phyloP scores from a whole-genome alignment of 2,888 invertebrate species.

The Eilema caniola region DNA sequence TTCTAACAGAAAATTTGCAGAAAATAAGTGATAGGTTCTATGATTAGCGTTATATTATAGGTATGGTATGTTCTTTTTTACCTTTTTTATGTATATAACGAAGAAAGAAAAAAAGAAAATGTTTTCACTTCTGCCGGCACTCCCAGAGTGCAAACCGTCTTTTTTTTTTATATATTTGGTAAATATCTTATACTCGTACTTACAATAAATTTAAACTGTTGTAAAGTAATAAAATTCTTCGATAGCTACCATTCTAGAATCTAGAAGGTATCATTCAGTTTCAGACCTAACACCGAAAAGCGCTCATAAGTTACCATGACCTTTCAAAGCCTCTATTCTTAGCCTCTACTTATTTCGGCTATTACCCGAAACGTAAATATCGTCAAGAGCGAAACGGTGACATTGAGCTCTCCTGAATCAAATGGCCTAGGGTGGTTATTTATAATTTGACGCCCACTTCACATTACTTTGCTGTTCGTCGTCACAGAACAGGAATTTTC shows the following conservation, averaged over 20 bases:
- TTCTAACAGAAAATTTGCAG: too few relatives aligned
- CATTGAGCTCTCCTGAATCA: conserved; percentile 78
- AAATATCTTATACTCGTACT: too few relatives aligned
- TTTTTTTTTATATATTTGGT: too few relatives aligned
- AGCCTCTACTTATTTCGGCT: conserved; percentile 26
- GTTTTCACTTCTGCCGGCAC: too few relatives aligned
- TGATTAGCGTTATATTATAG: too few relatives aligned
- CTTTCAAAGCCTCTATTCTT: background rate
- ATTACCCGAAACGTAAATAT: conserved; percentile 61
- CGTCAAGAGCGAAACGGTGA: conserved; percentile 67
- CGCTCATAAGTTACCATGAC: background rate
- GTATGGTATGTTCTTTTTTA: too few relatives aligned
- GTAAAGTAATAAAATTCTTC: background rate
- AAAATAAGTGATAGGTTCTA: too few relatives aligned
- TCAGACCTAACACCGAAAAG: background rate
- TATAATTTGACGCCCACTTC: conserved; percentile 77
- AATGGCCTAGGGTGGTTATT: conserved; percentile 75
- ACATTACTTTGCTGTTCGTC: conserved; percentile 59
- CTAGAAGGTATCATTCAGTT: background rate
- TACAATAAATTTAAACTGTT: background rate
- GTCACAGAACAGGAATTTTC: conserved; percentile 73
- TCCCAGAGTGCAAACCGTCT: too few relatives aligned
- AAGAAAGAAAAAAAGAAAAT: too few relatives aligned
- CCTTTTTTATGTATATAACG: too few relatives aligned
- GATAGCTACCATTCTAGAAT: background rate